Percentiles rank a stretch among this genome's conserved stretches.
phyloP scores from a whole-genome alignment of 2,113 vertebrate species.

The Tupaia chinensis region DNA sequence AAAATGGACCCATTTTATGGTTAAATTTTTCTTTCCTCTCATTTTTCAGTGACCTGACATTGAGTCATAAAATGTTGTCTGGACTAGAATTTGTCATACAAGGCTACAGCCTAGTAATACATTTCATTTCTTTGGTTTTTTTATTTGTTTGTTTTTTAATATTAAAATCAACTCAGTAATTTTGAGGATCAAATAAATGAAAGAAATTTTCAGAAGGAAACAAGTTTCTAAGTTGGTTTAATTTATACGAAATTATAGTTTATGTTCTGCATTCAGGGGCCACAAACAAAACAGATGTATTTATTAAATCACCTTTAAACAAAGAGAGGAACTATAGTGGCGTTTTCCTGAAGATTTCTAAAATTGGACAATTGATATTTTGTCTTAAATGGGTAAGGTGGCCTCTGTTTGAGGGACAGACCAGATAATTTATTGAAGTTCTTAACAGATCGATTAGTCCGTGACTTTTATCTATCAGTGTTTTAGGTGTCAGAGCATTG shows the following conservation, averaged over 20 bases:
- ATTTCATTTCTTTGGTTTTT: neutral
- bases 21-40: slow-evolving; percentile 50
- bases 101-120: slow-evolving; percentile 30
- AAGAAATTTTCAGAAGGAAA: slow-evolving; percentile 38
- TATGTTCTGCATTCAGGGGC: neutral
- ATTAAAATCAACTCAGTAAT: slow-evolving; percentile 41
- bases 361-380: neutral
- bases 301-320: neutral
- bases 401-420: neutral
- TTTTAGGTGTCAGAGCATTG: neutral
- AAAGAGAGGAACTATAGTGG: neutral
- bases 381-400: neutral
- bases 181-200: slow-evolving; percentile 53
- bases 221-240: slow-evolving; percentile 33
- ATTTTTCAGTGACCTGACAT: slow-evolving; percentile 53
- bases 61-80: slow-evolving; percentile 64
- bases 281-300: slow-evolving; percentile 45
- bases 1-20: neutral
- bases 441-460: neutral
- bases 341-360: slow-evolving; percentile 36
- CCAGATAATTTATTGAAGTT: slow-evolving; percentile 26
- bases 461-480: neutral
- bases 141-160: neutral
- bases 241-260: slow-evolving; percentile 28
- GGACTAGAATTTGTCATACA: neutral